Conservation (phyloP, 2,113 vertebrate genomes). For the Spilogale gracilis region DNA sequence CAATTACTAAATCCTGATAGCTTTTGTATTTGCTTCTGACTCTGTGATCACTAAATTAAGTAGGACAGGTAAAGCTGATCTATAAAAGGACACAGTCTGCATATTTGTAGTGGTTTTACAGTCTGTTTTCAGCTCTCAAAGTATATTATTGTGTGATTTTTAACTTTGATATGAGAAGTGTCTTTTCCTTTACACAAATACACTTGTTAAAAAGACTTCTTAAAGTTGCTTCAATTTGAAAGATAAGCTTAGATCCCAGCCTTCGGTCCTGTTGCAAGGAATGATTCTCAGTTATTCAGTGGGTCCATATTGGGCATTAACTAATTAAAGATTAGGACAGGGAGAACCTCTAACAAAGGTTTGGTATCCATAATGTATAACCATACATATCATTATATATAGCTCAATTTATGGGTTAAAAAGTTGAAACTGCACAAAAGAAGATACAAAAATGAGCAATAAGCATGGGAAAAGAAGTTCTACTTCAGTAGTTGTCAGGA, state of each 20-base stretch:
- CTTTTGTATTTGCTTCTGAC: constrained; percentile 8
- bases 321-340: constrained; percentile 4
- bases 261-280: constrained; percentile 6
- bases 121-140: background rate
- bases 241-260: constrained; percentile 22
- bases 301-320: background rate
- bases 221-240: background rate
- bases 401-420: background rate
- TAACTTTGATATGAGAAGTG: background rate
- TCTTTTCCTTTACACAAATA: background rate
- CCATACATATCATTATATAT: background rate
- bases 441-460: background rate
- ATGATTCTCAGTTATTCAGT: background rate
- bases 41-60: background rate
- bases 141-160: background rate
- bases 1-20: background rate
- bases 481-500: background rate
- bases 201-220: background rate
- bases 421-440: background rate
- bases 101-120: background rate
- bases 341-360: background rate
- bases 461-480: constrained; percentile 18
- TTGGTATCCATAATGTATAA: background rate
- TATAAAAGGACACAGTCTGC: background rate
- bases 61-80: background rate